Evolutionary conservation across 2,113 vertebrate genomes (phyloP).

Genomic region (Muntiacus reevesi): DNA sequence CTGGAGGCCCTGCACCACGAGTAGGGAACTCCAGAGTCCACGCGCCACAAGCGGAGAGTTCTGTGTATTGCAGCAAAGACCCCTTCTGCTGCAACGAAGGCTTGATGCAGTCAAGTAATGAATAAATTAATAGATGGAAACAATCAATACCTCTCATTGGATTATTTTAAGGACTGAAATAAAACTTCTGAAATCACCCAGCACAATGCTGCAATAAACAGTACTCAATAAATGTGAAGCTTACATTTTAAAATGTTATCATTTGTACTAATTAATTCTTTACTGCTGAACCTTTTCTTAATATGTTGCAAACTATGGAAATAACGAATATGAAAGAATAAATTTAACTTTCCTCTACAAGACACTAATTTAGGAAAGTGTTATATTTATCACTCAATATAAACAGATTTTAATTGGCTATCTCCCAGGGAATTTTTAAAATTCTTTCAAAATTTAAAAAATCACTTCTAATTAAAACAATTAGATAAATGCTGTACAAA

Average conservation of each 20-base stretch:
- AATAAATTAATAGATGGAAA: neutral
- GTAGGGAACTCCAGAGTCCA: neutral
- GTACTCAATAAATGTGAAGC: neutral
- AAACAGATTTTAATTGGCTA: neutral
- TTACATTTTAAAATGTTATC: neutral
- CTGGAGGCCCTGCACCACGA: neutral
- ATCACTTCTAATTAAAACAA: neutral
- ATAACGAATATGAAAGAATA: neutral
- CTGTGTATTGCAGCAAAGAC: neutral
- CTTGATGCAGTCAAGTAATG: neutral
- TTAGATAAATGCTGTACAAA: neutral
- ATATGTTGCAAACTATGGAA: neutral
- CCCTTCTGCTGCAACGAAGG: neutral
- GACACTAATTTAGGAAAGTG: conserved; percentile 19
- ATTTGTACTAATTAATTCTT: neutral
- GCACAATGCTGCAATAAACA: neutral
- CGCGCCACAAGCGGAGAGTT: neutral
- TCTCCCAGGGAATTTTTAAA: neutral
- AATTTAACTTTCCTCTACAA: neutral
- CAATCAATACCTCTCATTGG: neutral
- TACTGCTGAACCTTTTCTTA: neutral
- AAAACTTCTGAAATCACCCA: neutral
- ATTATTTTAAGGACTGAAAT: neutral
- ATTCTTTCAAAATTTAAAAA: neutral
- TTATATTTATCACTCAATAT: conserved; percentile 4